Base-by-base conservation (phyloP, 2,888 invertebrate species). In the Stenotaenia linearis region DNA sequence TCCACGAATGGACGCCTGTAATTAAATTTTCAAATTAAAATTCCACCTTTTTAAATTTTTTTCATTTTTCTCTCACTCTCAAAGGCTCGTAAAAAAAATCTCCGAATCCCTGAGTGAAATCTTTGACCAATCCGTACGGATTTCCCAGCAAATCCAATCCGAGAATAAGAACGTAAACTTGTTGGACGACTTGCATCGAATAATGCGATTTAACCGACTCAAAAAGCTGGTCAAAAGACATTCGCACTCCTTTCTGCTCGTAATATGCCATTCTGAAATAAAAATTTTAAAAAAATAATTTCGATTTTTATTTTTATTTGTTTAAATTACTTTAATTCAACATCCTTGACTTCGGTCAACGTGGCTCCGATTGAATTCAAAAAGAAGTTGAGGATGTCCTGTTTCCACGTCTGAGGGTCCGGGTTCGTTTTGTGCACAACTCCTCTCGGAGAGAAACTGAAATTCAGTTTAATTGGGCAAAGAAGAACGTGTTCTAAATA, bases 71-170 rank as follows among this genome's bases (percentile, higher is more conserved):
- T n/a, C 87, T 87, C 84, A 91, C 91, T 87, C 89, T 82, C 83
- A 88, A 88, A 4, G 91, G 91, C 82, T 91, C 91, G 84, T 91
- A 91, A 84, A 89, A 89, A 81, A 88, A 89, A 80, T 90, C 89
- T 80, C 89, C 89, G 32, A 91, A 85, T 0, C 89, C 90, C 81
- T 88, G 88, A 0, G 90, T 89, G 83, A 91, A 90, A 85, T 91
- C 90, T 56, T 89, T 89, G 10, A 90, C 88, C n/a, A 88, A 86
- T 15, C 90, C 86, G 84, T 92, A 93, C 0, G 93, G 93, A 87
- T 94, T 94, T 6, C 93, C 92, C 23, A 94, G 88, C 32, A 94
- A 92, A 84, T 93, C 92, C 40, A 93, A 87, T 0, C 93, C 93
- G 21, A 93, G 87, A 0, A 94, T 91, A 81, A 93, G 88, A 0